Evolutionary conservation across 2,797 vertebrate genomes (phyloP), one percentile per base, ranked within the genome.

Genomic region (Argentina silus): DNA sequence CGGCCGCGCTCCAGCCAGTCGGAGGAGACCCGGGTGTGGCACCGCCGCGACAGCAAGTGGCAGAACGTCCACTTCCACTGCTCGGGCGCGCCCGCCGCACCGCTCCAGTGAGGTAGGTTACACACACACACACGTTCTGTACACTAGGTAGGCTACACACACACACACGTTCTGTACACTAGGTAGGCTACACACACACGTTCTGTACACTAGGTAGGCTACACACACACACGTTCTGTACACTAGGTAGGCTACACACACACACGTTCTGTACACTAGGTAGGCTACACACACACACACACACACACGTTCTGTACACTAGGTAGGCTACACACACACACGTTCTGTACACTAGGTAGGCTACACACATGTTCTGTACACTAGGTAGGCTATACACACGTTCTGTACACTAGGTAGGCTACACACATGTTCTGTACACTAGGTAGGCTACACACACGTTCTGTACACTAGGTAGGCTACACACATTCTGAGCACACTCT

Each of bases 1-100:
- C 94, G 95, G 77, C 97, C 97, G 59, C 95, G 95, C 71, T 98
- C 97, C 92, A 97, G 95, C 92, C 97, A 98, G 86, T 98, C 97
- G 0, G 97, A 99, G 90, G 97, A 99, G 86, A 98, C 97, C 0
- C 96, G 97, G 0, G 97, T 98, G 64, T 98, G 97, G 97, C 97
- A 99, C 84, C 97, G 97, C 81, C 95, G 97, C 0, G 97, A 98
- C 9, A 93, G 96, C 91, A 97, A 97, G 93, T 98, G 97, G 97
- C 97, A 97, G 91, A 98, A 98, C 61, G 96, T 98, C 86, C 97
- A 98, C 90, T 99, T 98, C 95, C 97, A 98, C 92, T 97, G 97
- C 93, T 98, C 97, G 51, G 97, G 97, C 2, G 97, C 97, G 0
- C 97, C 97, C 0, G 96, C 96, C 0, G 96, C 97, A 60, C 97